A percentile compares a stretch with the other conserved stretches of the same genome.
phyloP scores from a whole-genome alignment of 23 tunicate genomes.

The Botrylloides violaceus region DNA sequence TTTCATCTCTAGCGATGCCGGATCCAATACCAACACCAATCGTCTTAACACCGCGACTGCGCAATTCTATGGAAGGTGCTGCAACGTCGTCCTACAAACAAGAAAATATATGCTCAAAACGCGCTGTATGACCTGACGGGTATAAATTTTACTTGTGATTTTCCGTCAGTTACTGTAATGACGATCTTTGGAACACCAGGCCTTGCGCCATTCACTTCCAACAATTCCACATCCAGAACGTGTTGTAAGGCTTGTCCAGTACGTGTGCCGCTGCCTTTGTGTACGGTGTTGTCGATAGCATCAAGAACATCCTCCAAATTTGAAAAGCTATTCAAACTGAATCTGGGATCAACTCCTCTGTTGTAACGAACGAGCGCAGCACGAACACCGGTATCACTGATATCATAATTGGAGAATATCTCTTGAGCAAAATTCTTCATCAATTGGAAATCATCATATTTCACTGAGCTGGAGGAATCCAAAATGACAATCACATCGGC shows the following conservation, averaged over 20 bases:
- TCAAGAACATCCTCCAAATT: constrained; percentile 39
- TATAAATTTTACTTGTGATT: constrained; percentile 33
- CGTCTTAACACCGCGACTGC: constrained; percentile 54
- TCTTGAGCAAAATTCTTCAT: constrained; percentile 63
- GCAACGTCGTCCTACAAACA: constrained; percentile 72
- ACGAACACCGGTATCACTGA: constrained; percentile 51
- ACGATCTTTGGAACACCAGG: constrained; percentile 63
- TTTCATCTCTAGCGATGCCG: constrained; percentile 21
- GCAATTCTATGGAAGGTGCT: constrained; percentile 44
- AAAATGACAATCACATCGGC: constrained; percentile 82
- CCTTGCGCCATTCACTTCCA: constrained; percentile 46
- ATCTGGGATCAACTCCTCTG: constrained; percentile 47
- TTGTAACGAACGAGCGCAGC: constrained; percentile 88
- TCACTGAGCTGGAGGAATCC: constrained; percentile 94
- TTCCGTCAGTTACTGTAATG: constrained; percentile 76
- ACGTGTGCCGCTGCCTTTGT: constrained; percentile 73
- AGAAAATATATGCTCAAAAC: too few relatives aligned
- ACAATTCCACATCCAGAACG: constrained; percentile 38
- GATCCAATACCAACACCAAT: constrained; percentile 83
- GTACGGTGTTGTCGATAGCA: constrained; percentile 56
- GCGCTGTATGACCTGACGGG: too few relatives aligned
- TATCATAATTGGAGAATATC: constrained; percentile 46
- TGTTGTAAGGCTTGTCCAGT: constrained; percentile 74
- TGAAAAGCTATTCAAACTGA: constrained; percentile 39
- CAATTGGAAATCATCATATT: constrained; percentile 77